Conservation (phyloP, 2,113 vertebrate genomes). For the Bufo gargarizans region DNA sequence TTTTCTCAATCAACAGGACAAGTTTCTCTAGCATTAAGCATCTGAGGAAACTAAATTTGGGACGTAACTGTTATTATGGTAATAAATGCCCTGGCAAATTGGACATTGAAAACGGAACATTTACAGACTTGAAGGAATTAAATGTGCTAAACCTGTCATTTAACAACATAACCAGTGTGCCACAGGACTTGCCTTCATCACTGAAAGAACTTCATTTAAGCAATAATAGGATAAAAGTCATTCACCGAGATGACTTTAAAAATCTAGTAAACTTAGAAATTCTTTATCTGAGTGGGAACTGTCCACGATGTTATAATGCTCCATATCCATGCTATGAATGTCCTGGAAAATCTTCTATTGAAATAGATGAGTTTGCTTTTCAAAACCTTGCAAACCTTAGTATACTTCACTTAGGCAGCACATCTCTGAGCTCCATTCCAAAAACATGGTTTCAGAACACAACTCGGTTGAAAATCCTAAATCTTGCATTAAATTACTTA, state of each 20-base stretch:
- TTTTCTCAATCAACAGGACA: conserved; percentile 56
- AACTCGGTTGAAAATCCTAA: conserved; percentile 63
- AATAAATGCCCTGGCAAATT: conserved; percentile 61
- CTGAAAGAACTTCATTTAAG: conserved; percentile 59
- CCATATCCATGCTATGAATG: conserved; percentile 69
- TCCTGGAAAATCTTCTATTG: conserved; percentile 61
- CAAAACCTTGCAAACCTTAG: conserved; percentile 58
- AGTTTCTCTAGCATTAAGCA: conserved; percentile 60
- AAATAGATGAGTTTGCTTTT: conserved; percentile 70
- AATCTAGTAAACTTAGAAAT: conserved; percentile 59
- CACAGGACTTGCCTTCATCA: conserved; percentile 60
- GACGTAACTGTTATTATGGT: conserved; percentile 68
- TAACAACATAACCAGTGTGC: conserved; percentile 70
- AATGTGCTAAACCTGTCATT: conserved; percentile 61
- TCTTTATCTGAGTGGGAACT: conserved; percentile 75
- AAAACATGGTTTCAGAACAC: conserved; percentile 70
- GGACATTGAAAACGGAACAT: conserved; percentile 32
- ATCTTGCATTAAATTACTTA: conserved; percentile 73
- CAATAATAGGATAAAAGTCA: conserved; percentile 67
- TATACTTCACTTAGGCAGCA: conserved; percentile 68
- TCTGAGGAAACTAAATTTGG: conserved; percentile 58
- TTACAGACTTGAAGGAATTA: conserved; percentile 63
- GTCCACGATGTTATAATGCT: conserved; percentile 74
- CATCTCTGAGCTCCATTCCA: conserved; percentile 64
- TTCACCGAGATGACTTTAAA: conserved; percentile 66